Percentiles rank a stretch among this genome's conserved stretches.
phyloP scores from a whole-genome alignment of 2,113 vertebrate species.

The Tetrao urogallus region DNA sequence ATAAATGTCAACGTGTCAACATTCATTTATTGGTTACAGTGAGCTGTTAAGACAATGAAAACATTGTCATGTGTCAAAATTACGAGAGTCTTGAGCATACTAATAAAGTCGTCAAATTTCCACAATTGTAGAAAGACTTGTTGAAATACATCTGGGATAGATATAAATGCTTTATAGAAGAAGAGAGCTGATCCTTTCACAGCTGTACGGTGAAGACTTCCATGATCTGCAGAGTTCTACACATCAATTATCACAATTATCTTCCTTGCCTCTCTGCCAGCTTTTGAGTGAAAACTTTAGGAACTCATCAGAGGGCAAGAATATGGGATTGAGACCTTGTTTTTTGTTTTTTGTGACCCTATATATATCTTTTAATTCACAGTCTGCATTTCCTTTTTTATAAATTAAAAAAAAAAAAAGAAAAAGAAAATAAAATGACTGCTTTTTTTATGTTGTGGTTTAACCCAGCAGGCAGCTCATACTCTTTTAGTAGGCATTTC shows the following conservation, averaged over 20 bases:
- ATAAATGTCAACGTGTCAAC: not conserved
- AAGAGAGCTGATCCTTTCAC: not conserved
- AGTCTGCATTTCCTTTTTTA: not conserved
- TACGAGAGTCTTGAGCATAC: not conserved
- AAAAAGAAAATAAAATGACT: not conserved
- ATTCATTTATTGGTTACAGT: not conserved
- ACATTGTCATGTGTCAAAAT: not conserved
- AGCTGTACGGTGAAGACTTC: not conserved
- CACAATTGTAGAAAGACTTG: not conserved
- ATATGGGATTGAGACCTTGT: accelerated
- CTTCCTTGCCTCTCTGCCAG: not conserved
- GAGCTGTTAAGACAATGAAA: not conserved
- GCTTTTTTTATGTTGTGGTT: no score
- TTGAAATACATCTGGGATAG: not conserved
- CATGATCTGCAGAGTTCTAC: not conserved
- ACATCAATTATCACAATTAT: not conserved
- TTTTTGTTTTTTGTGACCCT: not conserved
- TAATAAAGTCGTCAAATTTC: not conserved
- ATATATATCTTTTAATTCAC: accelerated
- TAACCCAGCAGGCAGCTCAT: no score
- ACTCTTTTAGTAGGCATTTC: not conserved
- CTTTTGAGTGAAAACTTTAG: not conserved
- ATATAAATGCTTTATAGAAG: not conserved
- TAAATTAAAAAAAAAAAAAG: not conserved
- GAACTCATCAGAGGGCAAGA: not conserved